A percentile compares a stretch with the other conserved stretches of the same genome.
phyloP scores from a whole-genome alignment of 92 coral and sea anemone species.

The Porites divaricata region DNA sequence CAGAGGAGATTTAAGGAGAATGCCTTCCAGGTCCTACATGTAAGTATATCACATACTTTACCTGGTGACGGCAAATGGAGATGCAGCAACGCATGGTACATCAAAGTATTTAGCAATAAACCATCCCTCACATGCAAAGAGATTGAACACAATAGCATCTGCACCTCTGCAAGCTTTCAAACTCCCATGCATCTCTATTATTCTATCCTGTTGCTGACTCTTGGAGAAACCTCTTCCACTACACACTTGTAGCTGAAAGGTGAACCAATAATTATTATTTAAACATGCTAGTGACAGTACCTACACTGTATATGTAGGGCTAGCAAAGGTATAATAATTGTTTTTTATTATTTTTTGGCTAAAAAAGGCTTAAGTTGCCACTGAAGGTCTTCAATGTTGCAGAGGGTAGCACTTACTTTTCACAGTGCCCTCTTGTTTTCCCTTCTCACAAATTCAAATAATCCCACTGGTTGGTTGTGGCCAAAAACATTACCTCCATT shows the following conservation, averaged over 20 bases:
- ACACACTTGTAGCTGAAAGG: slow-evolving; percentile 75
- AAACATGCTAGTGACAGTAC: no score
- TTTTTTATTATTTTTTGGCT: no score
- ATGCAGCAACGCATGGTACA: slow-evolving; percentile 83
- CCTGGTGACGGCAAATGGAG: slow-evolving; percentile 95
- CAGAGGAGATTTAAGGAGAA: background rate
- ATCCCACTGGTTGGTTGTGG: background rate
- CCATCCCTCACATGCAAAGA: slow-evolving; percentile 96
- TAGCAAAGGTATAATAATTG: no score
- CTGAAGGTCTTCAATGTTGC: no score
- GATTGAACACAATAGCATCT: slow-evolving; percentile 82
- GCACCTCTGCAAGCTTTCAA: slow-evolving; percentile 86
- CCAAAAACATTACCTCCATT: slow-evolving; percentile 26
- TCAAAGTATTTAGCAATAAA: slow-evolving; percentile 78
- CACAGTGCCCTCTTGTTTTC: no score
- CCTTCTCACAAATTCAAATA: no score
- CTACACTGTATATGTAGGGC: no score
- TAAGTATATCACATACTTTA: background rate
- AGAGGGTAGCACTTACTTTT: no score
- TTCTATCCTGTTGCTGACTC: slow-evolving; percentile 79
- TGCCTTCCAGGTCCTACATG: background rate
- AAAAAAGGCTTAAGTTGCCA: no score
- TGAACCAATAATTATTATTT: no score
- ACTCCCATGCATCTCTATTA: slow-evolving; percentile 86
- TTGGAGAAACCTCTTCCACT: slow-evolving; percentile 83